phyloP scores from a whole-genome alignment of 2,113 vertebrate genomes.

The Atherinomorus stipes region DNA sequence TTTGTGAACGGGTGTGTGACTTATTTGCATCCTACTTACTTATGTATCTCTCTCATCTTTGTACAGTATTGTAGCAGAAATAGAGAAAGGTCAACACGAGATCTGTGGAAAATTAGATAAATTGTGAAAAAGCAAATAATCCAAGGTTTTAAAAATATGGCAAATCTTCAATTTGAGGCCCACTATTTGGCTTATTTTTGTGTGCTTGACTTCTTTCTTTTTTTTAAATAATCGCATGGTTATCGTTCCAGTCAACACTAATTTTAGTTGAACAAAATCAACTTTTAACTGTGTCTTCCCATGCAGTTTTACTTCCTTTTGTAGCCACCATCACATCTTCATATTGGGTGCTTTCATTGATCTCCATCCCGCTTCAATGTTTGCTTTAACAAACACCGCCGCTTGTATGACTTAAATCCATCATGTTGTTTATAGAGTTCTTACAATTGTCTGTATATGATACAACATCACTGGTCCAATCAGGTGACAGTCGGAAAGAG shows the following conservation, averaged over 20 bases:
- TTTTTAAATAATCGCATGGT: not conserved
- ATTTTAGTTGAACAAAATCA: conserved; percentile 11
- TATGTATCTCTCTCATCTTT: conserved; percentile 58
- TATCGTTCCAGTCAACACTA: not conserved
- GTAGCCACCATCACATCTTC: not conserved
- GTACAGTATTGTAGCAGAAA: conserved; percentile 43
- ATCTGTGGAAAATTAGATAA: conserved; percentile 29
- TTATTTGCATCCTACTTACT: conserved; percentile 77
- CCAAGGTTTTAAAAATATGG: not conserved
- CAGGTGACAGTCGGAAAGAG: conserved; percentile 14
- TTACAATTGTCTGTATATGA: not conserved
- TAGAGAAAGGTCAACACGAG: conserved; percentile 35
- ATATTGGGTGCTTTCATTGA: not conserved
- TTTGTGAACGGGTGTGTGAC: conserved; percentile 52
- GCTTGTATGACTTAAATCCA: too few relatives aligned
- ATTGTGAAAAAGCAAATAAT: conserved; percentile 27
- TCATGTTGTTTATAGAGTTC: not conserved
- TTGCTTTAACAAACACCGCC: not conserved
- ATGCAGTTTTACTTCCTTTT: not conserved
- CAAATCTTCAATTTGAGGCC: conserved; percentile 15
- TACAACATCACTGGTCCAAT: not conserved
- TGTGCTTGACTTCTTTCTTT: not conserved
- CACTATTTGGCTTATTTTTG: conserved; percentile 16
- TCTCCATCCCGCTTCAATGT: not conserved
- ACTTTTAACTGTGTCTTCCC: conserved; percentile 18